Evolutionary conservation across 2,888 invertebrate genomes (phyloP), one percentile per base, ranked within the genome.

Genomic region (Cerceris rybyensis): DNA sequence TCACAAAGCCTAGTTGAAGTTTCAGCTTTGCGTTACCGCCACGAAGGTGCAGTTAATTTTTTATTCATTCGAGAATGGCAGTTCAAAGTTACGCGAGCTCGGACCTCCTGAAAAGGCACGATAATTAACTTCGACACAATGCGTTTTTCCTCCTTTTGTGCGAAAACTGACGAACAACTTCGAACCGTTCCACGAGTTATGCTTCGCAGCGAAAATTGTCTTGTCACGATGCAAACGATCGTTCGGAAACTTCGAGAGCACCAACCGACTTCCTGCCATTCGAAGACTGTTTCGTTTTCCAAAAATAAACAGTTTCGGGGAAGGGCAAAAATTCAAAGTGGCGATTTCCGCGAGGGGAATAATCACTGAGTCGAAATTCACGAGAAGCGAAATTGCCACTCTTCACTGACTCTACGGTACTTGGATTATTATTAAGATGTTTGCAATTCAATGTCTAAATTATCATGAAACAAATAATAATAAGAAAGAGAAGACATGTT

Each of bases 41-140:
- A 11, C 6, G n/a, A n/a, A n/a, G 41, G n/a, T 11, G 9, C 41
- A 8, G 14, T 61, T 69, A 71, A 74, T 74, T 71, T 74, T 74
- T 75, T 54, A 66, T 69, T 68, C 69, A 63, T 66, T 42, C 55
- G n/a, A 17, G 41, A 55, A 41, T 42, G 17, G 9, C 17, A 8
- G 17, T 49, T 64, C 52, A 61, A 43, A 74, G 69, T 66, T 60
- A 64, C 43, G 54, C 28, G 52, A 49, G 46, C 17, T 11, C 46
- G 75, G 17, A 9, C 43, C 28, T 6, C 7, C 14, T 63, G 78
- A 73, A 78, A 75, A 78, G 78, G 60, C 13, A 28, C 59, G 59
- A 75, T 70, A 81, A 82, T 82, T 78, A 78, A 73, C 70, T 42
- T 13, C 50, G 50, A n/a, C 13, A 71, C 70, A 64, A 72, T 78